Evolutionary conservation across 2,888 invertebrate genomes (phyloP).

Genomic region (Trissolcus brochymenae): DNA sequence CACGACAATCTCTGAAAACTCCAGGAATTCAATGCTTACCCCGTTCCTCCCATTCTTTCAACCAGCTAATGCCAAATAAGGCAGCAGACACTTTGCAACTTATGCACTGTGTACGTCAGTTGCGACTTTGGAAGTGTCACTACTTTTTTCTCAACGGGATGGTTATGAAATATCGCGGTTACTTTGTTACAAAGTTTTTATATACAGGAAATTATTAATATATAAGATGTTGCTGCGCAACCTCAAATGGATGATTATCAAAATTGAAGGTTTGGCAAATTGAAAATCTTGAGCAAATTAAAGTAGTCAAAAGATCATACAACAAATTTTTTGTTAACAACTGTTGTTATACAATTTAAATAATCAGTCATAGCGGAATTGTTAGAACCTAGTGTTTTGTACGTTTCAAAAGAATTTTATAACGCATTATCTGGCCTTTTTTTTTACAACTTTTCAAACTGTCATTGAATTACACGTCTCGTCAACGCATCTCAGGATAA

Average conservation of each 20-base stretch:
- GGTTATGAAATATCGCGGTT: constrained; percentile 37
- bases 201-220: not conserved
- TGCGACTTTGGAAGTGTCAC: constrained; percentile 44
- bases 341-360: not conserved
- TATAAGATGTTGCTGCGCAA: not conserved
- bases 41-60: constrained; percentile 51
- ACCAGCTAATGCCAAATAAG: constrained; percentile 61
- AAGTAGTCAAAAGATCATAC: not conserved
- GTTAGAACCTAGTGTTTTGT: too few species aligned
- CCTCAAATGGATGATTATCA: not conserved
- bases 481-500: too few species aligned
- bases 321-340: not conserved
- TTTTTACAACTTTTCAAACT: too few species aligned
- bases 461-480: too few species aligned
- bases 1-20: constrained; percentile 54
- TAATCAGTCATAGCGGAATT: not conserved
- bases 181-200: not conserved
- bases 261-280: too few species aligned
- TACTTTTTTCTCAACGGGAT: constrained; percentile 28
- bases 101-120: constrained; percentile 48
- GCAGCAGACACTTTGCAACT: constrained; percentile 57
- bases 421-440: too few species aligned
- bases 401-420: too few species aligned
- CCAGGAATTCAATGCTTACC: constrained; percentile 54
- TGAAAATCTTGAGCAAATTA: not conserved